Base-by-base conservation (phyloP, 2,113 vertebrate genomes). In the Tricholaema leucomelas region DNA sequence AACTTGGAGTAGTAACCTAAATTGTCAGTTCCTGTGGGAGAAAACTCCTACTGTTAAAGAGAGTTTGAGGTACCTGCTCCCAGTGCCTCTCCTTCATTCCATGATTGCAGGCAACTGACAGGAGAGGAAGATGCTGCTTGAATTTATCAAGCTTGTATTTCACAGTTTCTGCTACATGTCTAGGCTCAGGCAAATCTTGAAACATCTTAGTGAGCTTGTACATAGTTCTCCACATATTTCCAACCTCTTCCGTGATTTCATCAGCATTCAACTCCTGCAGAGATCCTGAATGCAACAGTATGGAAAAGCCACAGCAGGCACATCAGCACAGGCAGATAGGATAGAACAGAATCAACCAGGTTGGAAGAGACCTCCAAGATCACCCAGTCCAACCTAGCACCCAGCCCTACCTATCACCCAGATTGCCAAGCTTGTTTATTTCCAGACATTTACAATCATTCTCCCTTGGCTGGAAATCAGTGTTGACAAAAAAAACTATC, bases 41-140 rank as follows among this genome's bases (percentile, higher is more conserved):
- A 50, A 50, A 24, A 50, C 46, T 48, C 46, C 46, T 19, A 54
- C 25, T 54, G 25, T 6, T 63, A 61, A 82, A 77, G 73, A 20
- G 24, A 69, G 59, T 40, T 70, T 28, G 12, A 82, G 40, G 44
- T 54, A 99, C 99, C 98, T 97, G 96, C 12, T 98, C 87, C 99
- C 99, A 99, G 82, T 99, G 99, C 6, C 98, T 97, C 4, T 97
- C 97, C 94, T 98, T 99, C 90, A 99, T 98, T 24, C 98, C 99
- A 3, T 91, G 98, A 93, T 99, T 99, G 94, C 99, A 99, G 94
- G 97, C 98, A 88, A 98, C 92, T 19, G 46, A 95, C 76, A 99
- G 97, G 80, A 99, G 72, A 17, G 98, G 98, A 17, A 99, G 84
- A 82, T 99, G 96, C 73, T 97, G 97, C 91, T 98, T 99, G 91